Base-by-base conservation (phyloP, 2,113 vertebrate genomes). In the Oncorhynchus clarkii region DNA sequence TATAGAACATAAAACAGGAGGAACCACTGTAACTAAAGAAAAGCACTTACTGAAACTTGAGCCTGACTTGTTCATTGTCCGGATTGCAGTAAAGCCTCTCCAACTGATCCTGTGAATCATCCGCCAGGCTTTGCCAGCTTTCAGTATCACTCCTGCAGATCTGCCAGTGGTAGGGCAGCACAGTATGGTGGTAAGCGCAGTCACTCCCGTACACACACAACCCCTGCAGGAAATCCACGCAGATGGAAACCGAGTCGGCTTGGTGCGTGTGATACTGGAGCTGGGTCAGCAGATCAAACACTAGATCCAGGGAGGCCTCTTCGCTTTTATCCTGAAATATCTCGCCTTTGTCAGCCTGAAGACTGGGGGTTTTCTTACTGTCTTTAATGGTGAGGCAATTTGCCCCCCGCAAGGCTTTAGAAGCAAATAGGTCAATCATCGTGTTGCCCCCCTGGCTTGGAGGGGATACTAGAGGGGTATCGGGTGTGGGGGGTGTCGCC, bases 81-180 rank as follows among this genome's bases (percentile, higher is more conserved):
- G 97, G 98, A 89, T 98, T 99, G 94, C 98, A 99, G 90, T 97
- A 99, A 69, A 99, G 96, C 87, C 97, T 95, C 88, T 99, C 98
- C 95, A 99, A 93, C 86, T 99, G 98, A 85, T 99, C 98, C 92
- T 99, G 98, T 71, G 97, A 95, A 79, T 99, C 97, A 67, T 97
- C 97, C 62, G 94, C 94, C 74, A 99, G 90, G 76, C 96, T 98
- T 81, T 99, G 97, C 98, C 98, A 99, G 2, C 87, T 89, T 68
- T 95, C 95, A 24, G 89, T 94, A 29, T 93, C 88, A 81, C 92
- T 95, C 84, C 93, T 94, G 89, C 92, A 95, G 91, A 99, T 95
- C 86, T 99, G 98, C 98, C 98, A 99, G 86, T 98, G 96, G 81
- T 97, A 99, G 1, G 98, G 97, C 79, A 99, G 87, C 54, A 98